These are phyloP conservation scores for Pseudopipra pipra DNA, from an alignment of 2,113 vertebrate species.

Conservation along the genomic window DNA sequence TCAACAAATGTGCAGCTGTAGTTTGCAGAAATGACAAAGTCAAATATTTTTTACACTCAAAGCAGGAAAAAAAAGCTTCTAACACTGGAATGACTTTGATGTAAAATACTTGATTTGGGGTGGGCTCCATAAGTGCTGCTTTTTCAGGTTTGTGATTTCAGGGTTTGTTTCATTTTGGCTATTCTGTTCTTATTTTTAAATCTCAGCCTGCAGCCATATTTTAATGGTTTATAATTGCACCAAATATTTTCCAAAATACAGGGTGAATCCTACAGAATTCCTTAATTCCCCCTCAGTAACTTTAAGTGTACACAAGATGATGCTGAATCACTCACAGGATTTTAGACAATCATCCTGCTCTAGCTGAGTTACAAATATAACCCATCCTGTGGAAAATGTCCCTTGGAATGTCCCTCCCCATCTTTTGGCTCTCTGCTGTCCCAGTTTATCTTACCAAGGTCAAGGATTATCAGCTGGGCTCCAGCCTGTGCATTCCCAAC, in stretches of 20 bases:
- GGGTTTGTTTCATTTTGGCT: neutral
- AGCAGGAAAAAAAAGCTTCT: neutral
- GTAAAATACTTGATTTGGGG: neutral
- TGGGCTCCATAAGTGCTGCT: neutral
- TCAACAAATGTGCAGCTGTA: neutral
- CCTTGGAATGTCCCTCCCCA: neutral
- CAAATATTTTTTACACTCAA: neutral
- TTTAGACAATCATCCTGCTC: neutral
- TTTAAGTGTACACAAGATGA: neutral
- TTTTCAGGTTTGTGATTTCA: neutral
- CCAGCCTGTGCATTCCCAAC: constrained; percentile 91
- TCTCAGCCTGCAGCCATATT: neutral
- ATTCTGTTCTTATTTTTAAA: neutral
- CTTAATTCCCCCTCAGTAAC: neutral
- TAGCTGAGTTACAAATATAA: neutral
- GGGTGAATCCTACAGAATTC: neutral
- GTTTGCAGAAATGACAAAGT: neutral
- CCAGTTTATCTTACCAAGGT: constrained; percentile 85
- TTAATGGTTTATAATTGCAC: neutral
- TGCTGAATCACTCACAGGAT: neutral
- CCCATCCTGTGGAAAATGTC: neutral
- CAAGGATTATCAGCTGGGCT: constrained; percentile 94
- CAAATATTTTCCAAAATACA: neutral
- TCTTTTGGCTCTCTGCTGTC: neutral
- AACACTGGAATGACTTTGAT: neutral